Evolutionary conservation across 2,888 invertebrate species (phyloP).

Genomic region (Drosophila heteroneura): DNA sequence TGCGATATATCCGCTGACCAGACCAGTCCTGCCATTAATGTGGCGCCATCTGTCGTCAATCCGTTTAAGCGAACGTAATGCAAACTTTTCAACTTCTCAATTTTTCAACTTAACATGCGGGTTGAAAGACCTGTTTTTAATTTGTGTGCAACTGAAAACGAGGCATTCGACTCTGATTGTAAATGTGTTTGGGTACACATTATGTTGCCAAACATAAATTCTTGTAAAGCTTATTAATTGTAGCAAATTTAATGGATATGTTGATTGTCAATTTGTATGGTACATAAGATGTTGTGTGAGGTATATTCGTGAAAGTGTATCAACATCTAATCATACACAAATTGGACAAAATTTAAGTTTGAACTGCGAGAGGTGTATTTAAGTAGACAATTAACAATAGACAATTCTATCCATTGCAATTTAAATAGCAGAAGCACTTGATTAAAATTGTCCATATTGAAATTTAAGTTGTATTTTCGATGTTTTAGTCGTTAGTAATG

Average conservation of each 20-base stretch:
- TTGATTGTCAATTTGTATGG: neutral
- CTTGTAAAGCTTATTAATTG: neutral
- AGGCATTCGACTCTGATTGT: slow-evolving; percentile 2
- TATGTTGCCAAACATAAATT: neutral
- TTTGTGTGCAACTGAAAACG: slow-evolving; percentile 8
- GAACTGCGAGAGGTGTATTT: neutral
- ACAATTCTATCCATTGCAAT: neutral
- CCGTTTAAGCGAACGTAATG: slow-evolving; percentile 54
- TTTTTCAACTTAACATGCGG: slow-evolving; percentile 29
- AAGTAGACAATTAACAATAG: neutral
- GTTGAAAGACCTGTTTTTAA: slow-evolving; percentile 10
- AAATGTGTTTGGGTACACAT: neutral
- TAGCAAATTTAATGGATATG: neutral
- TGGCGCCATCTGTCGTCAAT: slow-evolving; percentile 74
- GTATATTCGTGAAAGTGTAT: neutral
- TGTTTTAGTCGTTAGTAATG: neutral
- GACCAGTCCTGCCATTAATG: slow-evolving; percentile 35
- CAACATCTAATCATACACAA: neutral
- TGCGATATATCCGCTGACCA: slow-evolving; percentile 25
- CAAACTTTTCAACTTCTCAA: neutral
- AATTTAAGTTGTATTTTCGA: neutral
- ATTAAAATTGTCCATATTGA: neutral
- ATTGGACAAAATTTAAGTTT: neutral
- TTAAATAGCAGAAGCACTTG: neutral
- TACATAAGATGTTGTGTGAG: neutral